Evolutionary conservation across 2,888 invertebrate species (phyloP).

Genomic region (Lypha dubia): DNA sequence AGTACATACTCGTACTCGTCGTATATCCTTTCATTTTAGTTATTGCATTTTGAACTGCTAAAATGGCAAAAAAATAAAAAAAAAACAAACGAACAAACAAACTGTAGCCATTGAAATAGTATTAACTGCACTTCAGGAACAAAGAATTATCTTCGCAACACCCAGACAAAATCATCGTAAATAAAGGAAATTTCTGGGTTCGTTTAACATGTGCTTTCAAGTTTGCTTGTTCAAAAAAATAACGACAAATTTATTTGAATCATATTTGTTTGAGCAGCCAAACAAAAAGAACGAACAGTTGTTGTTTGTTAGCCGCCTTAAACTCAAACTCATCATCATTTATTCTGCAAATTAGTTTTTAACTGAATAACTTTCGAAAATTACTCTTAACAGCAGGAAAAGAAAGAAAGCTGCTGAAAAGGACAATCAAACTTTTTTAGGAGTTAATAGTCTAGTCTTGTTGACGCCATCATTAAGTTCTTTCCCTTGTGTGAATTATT

Average conservation of each 20-base stretch:
- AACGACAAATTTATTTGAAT: constrained; percentile 28
- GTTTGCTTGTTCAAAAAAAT: constrained; percentile 11
- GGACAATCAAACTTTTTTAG: constrained; percentile 59
- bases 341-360: constrained; percentile 14
- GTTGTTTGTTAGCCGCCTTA: not conserved
- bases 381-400: constrained; percentile 18
- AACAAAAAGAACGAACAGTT: constrained; percentile 8
- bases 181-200: constrained; percentile 48
- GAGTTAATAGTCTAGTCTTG: constrained; percentile 68
- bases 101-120: constrained; percentile 21
- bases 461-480: constrained; percentile 59
- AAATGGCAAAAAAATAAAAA: too few species aligned
- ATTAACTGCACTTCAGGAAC: constrained; percentile 48
- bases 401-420: constrained; percentile 14
- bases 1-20: not conserved
- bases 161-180: not conserved
- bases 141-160: constrained; percentile 41
- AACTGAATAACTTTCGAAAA: constrained; percentile 28
- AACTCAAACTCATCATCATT: constrained; percentile 26
- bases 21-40: constrained; percentile 26
- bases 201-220: constrained; percentile 34
- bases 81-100: too few species aligned
- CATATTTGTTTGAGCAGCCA: not conserved
- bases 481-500: constrained; percentile 40
- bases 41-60: constrained; percentile 36